A percentile compares a stretch with the other conserved stretches of the same genome.
phyloP scores from a whole-genome alignment of 2,113 vertebrate genomes.

The Pangasianodon gigas region DNA sequence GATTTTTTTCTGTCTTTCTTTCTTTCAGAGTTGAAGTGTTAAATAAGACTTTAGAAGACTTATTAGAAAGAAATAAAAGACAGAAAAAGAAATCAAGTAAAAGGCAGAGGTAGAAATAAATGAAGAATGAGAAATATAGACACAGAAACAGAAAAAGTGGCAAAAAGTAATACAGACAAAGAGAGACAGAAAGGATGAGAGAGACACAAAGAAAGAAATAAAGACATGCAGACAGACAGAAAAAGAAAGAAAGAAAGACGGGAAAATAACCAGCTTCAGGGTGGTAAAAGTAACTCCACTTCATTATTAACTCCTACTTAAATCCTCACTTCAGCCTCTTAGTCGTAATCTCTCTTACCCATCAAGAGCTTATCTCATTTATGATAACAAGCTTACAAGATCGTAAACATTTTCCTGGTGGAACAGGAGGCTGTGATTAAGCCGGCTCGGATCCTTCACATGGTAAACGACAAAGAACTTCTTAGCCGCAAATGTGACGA shows the following conservation, averaged over 20 bases:
- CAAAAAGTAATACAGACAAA: neutral
- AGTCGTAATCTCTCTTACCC: neutral
- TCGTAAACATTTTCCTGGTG: neutral
- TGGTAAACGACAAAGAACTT: neutral
- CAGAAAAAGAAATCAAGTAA: fast-evolving
- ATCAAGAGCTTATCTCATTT: neutral
- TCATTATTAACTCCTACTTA: neutral
- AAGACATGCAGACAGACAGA: neutral
- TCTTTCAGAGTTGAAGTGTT: too few relatives aligned
- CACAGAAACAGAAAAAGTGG: neutral
- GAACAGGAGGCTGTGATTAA: neutral
- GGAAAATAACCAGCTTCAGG: neutral
- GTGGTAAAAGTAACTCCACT: neutral
- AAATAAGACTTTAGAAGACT: too few relatives aligned
- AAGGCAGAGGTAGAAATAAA: neutral
- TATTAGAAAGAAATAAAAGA: neutral
- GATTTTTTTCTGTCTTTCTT: too few relatives aligned
- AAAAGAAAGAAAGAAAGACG: neutral
- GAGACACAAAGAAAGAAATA: neutral
- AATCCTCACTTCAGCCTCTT: neutral
- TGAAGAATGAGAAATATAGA: neutral
- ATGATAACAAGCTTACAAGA: conserved; percentile 14
- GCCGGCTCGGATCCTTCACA: neutral
- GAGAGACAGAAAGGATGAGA: neutral
- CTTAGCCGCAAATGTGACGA: neutral